Percentiles rank a stretch among this genome's conserved stretches.
Conservation (phyloP, 2,113 vertebrate species). For the Okapia johnstoni region DNA sequence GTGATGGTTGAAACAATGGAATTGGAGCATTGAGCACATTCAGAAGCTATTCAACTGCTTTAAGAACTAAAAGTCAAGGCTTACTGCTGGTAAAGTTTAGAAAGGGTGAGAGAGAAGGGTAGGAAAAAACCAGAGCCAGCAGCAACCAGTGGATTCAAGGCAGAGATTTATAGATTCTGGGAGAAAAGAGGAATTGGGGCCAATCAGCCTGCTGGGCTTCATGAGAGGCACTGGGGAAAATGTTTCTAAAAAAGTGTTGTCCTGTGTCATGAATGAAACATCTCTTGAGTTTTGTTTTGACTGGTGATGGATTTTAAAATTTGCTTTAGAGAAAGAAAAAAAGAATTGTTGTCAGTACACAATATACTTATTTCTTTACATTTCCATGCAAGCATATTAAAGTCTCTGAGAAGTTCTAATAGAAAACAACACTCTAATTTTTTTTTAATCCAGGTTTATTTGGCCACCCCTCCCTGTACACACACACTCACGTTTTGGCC, state of each 20-base stretch:
- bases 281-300: neutral
- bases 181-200: neutral
- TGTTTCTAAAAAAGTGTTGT: neutral
- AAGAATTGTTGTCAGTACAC: neutral
- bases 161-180: neutral
- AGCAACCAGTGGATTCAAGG: neutral
- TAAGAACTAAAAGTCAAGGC: neutral
- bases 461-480: accelerated
- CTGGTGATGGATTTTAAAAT: neutral
- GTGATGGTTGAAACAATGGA: neutral
- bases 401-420: neutral
- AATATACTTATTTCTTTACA: neutral
- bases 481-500: neutral
- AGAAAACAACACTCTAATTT: neutral
- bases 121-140: neutral
- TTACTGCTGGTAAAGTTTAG: neutral
- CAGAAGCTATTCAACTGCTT: neutral
- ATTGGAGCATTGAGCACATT: neutral
- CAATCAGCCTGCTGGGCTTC: neutral
- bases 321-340: neutral
- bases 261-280: neutral
- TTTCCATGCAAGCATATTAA: neutral
- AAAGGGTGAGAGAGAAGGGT: neutral
- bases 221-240: neutral
- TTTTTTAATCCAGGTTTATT: neutral